phyloP scores from a whole-genome alignment of 2,797 vertebrate species.

The Lacerta agilis region DNA sequence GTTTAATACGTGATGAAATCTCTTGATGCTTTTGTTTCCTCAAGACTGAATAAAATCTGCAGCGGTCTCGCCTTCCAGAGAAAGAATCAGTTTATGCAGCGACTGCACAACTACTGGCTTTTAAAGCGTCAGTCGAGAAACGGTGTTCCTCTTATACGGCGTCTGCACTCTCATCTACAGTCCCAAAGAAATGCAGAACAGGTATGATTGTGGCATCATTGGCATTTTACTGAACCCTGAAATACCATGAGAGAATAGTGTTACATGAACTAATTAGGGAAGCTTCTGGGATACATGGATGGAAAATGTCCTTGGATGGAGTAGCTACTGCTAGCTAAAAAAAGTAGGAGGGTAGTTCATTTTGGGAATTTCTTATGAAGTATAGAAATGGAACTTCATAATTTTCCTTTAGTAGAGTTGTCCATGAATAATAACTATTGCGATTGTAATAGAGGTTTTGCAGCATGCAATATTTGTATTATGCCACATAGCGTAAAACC shows the following conservation, averaged over 20 bases:
- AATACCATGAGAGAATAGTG: accelerated
- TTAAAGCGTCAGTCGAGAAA: constrained; percentile 96
- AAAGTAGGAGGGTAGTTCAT: neutral
- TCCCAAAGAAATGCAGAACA: constrained; percentile 90
- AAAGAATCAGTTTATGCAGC: constrained; percentile 98
- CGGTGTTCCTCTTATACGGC: constrained; percentile 93
- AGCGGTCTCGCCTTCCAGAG: constrained; percentile 93
- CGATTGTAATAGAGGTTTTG: neutral
- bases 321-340: neutral
- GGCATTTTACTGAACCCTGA: neutral
- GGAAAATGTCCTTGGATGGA: neutral
- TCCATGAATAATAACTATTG: neutral
- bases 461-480: neutral
- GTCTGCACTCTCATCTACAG: constrained; percentile 93
- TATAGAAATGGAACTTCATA: neutral
- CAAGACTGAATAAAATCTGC: constrained; percentile 97
- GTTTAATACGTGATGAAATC: neutral
- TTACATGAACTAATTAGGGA: neutral
- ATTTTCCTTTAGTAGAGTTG: neutral
- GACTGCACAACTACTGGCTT: constrained; percentile 98
- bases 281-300: neutral
- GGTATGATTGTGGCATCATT: constrained; percentile 75
- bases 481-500: neutral
- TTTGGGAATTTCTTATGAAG: neutral
- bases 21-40: constrained; percentile 61